These are phyloP conservation scores for Chrysogorgia sp. DNA, from an alignment of 92 coral and sea anemone species.

Conservation along the genomic window DNA sequence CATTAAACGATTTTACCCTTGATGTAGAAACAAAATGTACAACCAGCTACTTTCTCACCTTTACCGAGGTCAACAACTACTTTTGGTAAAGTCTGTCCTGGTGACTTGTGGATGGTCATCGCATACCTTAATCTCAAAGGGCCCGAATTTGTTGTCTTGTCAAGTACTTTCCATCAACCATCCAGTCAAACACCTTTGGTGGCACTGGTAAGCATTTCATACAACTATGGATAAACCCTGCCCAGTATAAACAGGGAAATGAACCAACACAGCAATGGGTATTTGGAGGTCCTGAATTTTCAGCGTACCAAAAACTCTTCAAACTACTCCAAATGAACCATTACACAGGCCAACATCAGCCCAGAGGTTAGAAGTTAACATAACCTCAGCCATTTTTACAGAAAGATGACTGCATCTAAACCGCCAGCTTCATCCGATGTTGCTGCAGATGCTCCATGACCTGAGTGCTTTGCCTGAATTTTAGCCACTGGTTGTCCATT, in stretches of 20 bases:
- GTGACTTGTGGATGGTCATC: too few species aligned
- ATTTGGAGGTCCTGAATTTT: constrained; percentile 27
- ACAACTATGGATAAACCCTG: too few species aligned
- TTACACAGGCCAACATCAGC: constrained; percentile 44
- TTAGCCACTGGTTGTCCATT: constrained; percentile 5
- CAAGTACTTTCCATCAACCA: too few species aligned
- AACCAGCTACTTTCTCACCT: too few species aligned
- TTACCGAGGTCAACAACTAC: too few species aligned
- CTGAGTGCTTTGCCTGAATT: constrained; percentile 11
- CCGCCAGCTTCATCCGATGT: constrained; percentile 24
- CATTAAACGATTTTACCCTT: too few species aligned
- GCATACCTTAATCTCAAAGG: too few species aligned
- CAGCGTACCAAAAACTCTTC: constrained; percentile 14
- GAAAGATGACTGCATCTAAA: constrained; percentile 10
- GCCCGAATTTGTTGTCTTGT: too few species aligned
- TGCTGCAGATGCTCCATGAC: constrained; percentile 16
- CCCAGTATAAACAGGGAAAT: constrained; percentile 29
- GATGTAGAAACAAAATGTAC: too few species aligned
- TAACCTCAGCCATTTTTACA: constrained; percentile 11
- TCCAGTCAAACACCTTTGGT: too few species aligned
- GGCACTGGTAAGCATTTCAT: too few species aligned
- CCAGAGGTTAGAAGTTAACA: constrained; percentile 25
- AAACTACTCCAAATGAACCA: constrained; percentile 23
- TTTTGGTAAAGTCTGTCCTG: too few species aligned
- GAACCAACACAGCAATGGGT: constrained; percentile 34